Percentiles rank a stretch among this genome's conserved stretches.
Conservation (phyloP, 2,113 vertebrate genomes). For the Regulus satrapa region DNA sequence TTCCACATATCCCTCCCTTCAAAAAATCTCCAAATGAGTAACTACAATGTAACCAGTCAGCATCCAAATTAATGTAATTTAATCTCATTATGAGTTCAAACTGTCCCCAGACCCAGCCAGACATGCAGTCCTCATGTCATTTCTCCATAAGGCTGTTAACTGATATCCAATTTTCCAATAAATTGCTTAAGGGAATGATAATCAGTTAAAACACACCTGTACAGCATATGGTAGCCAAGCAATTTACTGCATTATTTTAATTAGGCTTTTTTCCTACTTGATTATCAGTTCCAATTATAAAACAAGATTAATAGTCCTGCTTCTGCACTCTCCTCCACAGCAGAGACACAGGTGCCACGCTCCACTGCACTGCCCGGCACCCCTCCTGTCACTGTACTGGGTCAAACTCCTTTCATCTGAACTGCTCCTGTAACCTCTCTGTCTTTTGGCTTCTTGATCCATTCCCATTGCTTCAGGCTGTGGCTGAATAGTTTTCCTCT, state of each 20-base stretch:
- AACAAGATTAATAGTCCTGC: neutral
- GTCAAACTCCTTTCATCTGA: neutral
- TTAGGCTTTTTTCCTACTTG: neutral
- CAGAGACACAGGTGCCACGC: neutral
- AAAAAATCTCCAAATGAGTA: neutral
- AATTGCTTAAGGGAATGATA: conserved; percentile 40
- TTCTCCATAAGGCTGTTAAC: conserved; percentile 29
- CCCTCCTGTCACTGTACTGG: neutral
- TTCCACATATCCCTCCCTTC: neutral
- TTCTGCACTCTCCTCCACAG: neutral
- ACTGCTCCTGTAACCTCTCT: neutral
- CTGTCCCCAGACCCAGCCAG: neutral
- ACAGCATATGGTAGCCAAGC: conserved; percentile 50
- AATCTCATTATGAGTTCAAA: conserved; percentile 28
- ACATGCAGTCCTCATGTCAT: neutral
- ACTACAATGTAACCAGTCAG: neutral
- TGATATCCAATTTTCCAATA: conserved; percentile 58
- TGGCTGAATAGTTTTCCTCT: neutral
- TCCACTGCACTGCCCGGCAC: fast-evolving
- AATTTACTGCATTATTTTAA: conserved; percentile 52
- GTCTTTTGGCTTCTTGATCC: neutral
- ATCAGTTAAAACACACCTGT: conserved; percentile 50
- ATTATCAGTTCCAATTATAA: neutral
- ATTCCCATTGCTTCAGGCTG: neutral
- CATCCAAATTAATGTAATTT: neutral